Base-by-base conservation (phyloP, 2,797 vertebrate species). In the Eidolon dupreanum region DNA sequence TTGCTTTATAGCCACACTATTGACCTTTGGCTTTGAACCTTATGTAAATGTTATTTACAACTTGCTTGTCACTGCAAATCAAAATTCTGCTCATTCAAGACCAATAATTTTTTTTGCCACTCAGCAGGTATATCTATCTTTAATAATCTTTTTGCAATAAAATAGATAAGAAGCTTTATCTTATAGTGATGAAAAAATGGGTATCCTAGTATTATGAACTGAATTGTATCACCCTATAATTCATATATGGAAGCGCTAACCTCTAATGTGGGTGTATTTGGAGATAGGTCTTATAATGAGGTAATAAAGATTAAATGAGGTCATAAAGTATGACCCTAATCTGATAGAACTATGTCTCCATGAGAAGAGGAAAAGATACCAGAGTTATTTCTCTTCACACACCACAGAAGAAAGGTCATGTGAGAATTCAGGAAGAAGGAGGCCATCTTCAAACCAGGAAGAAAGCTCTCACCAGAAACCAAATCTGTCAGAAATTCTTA, bases 181-280 rank as follows among this genome's bases (percentile, higher is more conserved):
- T 95, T 89, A 11, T 84, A 86, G 65, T 33, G 43, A 86, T 83
- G 61, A 43, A 90, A 90, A 94, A 74, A 46, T 93, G 1, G 11
- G 8, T 38, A 61, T 51, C 16, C 9, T 63, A 31, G 46, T 43
- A 1, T 20, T 91, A 61, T 79, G 6, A 10, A 46, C 28, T 51
- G 2, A 93, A 65, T 24, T 43, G 17, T 53, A n/a, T 59, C 33
- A 2, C 3, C 11, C 3, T 24, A 74, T n/a, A 51, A n/a, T 86
- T 74, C 15, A 16, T 22, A 26, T 17, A 0, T 51, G 31, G 22
- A 70, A 77, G 4, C 0, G 8, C 3, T 51, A 38, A 49, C 6
- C 6, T 0, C 4, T 20, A 73, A 0, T 26, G 20, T 33, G 66
- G 19, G 6, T 36, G 2, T 26, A 33, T 43, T 84, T 73, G 38